phyloP scores from a whole-genome alignment of 1,140 invertebrate species.

The Drosophila ficusphila region DNA sequence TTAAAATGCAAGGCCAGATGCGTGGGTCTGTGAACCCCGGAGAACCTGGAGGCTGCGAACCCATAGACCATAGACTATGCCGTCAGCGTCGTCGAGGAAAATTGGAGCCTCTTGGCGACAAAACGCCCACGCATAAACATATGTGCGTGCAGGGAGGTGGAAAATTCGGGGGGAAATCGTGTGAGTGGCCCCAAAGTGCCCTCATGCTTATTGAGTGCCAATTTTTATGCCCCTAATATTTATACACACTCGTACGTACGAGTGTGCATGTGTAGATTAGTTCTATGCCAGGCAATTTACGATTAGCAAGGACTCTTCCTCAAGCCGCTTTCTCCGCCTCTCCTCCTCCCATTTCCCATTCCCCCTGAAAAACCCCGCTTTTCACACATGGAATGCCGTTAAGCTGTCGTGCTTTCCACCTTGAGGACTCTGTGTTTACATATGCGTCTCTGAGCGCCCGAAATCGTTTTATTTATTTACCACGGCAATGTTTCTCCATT shows the following conservation, averaged over 20 bases:
- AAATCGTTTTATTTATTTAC: slow-evolving; percentile 80
- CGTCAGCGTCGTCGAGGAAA: slow-evolving; percentile 34
- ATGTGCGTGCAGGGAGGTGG: slow-evolving; percentile 22
- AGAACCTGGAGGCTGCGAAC: slow-evolving; percentile 6
- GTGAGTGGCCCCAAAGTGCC: slow-evolving; percentile 62
- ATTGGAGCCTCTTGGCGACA: slow-evolving; percentile 10
- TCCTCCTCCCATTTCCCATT: neutral
- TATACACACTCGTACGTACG: slow-evolving; percentile 19
- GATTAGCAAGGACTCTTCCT: slow-evolving; percentile 45
- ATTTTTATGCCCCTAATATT: slow-evolving; percentile 76
- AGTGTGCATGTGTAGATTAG: slow-evolving; percentile 51
- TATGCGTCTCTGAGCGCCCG: slow-evolving; percentile 40
- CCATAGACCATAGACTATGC: slow-evolving; percentile 23
- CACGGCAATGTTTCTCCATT: slow-evolving; percentile 37
- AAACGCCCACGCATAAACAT: slow-evolving; percentile 39
- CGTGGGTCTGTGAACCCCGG: neutral
- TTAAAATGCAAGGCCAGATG: slow-evolving; percentile 61
- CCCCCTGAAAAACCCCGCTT: neutral
- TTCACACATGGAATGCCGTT: slow-evolving; percentile 13
- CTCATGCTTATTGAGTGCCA: slow-evolving; percentile 79
- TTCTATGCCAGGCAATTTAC: slow-evolving; percentile 50
- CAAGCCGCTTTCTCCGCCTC: slow-evolving; percentile 8
- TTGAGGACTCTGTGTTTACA: slow-evolving; percentile 67
- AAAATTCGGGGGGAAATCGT: neutral
- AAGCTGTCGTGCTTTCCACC: slow-evolving; percentile 56